phyloP scores from a whole-genome alignment of 92 coral and sea anemone species.

The Heteractis magnifica region DNA sequence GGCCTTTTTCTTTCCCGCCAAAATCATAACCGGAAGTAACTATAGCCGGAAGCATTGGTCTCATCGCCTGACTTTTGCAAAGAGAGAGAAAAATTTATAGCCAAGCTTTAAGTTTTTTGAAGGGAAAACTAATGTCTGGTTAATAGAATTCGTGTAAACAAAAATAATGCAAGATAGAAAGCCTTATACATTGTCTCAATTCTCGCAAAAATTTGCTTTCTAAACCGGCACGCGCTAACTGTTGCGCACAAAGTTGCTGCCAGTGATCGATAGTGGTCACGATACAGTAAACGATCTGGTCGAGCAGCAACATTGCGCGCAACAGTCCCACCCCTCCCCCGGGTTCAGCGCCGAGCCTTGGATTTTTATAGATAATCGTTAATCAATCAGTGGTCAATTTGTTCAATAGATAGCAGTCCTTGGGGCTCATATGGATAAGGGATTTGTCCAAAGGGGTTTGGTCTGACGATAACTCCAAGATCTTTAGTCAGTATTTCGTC shows the following conservation, averaged over 20 bases:
- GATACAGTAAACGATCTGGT: too few species aligned
- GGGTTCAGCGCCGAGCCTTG: background rate
- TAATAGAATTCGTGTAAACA: too few species aligned
- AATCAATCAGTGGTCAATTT: conserved; percentile 40
- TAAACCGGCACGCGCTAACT: background rate
- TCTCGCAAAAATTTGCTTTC: too few species aligned
- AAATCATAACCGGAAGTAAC: background rate
- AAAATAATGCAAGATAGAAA: too few species aligned
- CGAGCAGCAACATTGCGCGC: background rate
- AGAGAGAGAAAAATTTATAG: too few species aligned
- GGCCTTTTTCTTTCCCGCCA: background rate
- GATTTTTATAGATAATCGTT: background rate
- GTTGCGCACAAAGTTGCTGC: background rate
- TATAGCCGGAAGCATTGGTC: background rate
- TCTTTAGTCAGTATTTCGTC: conserved; percentile 57
- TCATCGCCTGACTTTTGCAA: too few species aligned
- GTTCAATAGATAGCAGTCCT: conserved; percentile 80
- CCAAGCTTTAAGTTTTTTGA: too few species aligned
- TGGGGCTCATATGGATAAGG: conserved; percentile 85
- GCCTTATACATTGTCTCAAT: too few species aligned
- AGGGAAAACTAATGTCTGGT: too few species aligned
- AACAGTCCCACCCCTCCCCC: background rate
- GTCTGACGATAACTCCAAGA: conserved; percentile 55
- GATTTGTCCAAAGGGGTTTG: conserved; percentile 60
- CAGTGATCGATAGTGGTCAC: background rate